Percentiles rank a stretch among this genome's conserved stretches.
Evolutionary conservation across 2,797 vertebrate genomes (phyloP).

Genomic region (Pelochelys cantorii): DNA sequence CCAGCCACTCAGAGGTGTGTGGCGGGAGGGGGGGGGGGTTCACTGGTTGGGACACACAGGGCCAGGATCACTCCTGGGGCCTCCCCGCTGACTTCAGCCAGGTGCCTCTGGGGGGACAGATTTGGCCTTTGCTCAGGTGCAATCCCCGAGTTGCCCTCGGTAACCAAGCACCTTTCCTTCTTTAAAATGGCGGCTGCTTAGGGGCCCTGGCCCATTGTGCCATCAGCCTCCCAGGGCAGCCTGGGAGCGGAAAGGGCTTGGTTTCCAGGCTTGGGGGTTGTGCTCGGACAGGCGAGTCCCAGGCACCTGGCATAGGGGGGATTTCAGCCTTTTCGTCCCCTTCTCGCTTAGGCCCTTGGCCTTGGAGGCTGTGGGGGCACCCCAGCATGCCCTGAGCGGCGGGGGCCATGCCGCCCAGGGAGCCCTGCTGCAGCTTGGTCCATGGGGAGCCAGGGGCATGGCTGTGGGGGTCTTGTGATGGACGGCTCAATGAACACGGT

Average conservation of each 20-base stretch:
- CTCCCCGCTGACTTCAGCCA: neutral
- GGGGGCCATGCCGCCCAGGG: too few relatives aligned
- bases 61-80: neutral
- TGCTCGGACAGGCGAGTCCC: neutral
- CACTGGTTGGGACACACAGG: neutral
- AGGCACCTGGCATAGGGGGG: neutral
- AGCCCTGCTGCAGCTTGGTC: neutral
- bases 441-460: too few relatives aligned
- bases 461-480: too few relatives aligned
- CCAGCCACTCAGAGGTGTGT: neutral
- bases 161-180: neutral
- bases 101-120: neutral
- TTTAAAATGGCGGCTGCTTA: neutral
- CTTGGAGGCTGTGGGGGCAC: neutral
- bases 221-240: neutral
- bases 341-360: neutral
- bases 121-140: neutral
- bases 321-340: neutral
- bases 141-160: neutral
- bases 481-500: too few relatives aligned
- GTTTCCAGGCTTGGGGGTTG: neutral
- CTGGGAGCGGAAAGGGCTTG: neutral
- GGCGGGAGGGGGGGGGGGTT: accelerated
- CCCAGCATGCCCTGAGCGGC: neutral
- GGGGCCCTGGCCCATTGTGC: too few relatives aligned